A percentile compares a stretch with the other conserved stretches of the same genome.
Conservation (phyloP, 2,797 vertebrate genomes). For the Ptychobarbus kaznakovi region DNA sequence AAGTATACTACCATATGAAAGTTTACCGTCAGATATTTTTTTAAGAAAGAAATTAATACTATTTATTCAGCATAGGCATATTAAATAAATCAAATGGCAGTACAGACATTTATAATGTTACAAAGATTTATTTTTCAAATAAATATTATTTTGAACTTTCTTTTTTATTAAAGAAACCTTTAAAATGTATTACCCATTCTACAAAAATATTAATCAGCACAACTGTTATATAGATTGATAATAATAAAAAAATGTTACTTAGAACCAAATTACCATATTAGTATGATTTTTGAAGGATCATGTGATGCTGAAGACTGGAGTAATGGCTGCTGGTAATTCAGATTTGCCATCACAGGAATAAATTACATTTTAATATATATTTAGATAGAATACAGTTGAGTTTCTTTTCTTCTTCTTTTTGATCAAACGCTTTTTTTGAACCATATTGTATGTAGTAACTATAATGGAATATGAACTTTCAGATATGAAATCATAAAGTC, state of each 20-base stretch:
- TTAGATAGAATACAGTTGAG: too few relatives aligned
- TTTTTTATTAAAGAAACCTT: background rate
- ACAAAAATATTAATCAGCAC: background rate
- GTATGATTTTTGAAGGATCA: background rate
- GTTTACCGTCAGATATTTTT: background rate
- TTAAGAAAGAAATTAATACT: background rate
- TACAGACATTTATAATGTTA: background rate
- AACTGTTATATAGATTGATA: background rate
- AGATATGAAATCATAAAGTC: background rate
- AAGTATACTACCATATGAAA: background rate
- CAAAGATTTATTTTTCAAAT: background rate
- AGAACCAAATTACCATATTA: background rate
- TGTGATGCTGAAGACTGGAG: background rate
- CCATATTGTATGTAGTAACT: background rate
- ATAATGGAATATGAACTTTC: background rate
- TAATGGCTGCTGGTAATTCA: background rate
- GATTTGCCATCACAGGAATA: background rate
- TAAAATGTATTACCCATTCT: background rate
- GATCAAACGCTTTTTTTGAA: background rate
- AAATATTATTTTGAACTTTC: background rate
- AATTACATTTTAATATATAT: background rate
- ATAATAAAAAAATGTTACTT: background rate
- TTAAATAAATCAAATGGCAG: background rate
- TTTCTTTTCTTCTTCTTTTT: background rate
- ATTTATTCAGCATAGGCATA: background rate